Evolutionary conservation across 1,140 invertebrate species (phyloP), one percentile per base, ranked within the genome.

Genomic region (Drosophila arawakana): DNA sequence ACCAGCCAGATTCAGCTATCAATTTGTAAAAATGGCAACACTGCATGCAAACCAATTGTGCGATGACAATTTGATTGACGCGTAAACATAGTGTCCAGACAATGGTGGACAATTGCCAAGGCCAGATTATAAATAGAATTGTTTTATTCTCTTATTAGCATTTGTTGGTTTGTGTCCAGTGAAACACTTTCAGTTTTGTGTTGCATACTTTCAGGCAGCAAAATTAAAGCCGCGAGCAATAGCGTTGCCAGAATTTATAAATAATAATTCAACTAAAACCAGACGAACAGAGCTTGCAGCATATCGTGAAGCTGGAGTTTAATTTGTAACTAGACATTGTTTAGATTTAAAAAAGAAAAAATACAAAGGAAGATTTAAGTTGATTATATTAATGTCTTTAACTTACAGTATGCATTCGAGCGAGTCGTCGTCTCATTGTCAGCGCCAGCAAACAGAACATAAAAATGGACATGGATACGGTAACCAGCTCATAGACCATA

Each of bases 391-490:
- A 3, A 41, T n/a, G 11, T 13, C 15, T 7, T 46, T 0, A 0
- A 72, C 81, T 73, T 4, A 85, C 81, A 75, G 34, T 62, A 30
- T 86, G 75, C 7, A 85, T 13, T 35, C 47, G 69, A 1, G 7
- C 3, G 0, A 85, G 13, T 5, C 81, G 61, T 2, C 75, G 44
- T 10, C 85, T 71, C 0, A 81, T 39, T 7, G 81, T 73, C 7
- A 72, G 35, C 1, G 68, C 70, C 30, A 85, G 41, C 13, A 86
- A n/a, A 13, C 78, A 81, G 7, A 81, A 85, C 60, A 86, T 65
- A 15, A 58, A 71, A 15, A 86, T 80, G 1, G 76, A 73, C 4
- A 88, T 54, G 3, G 83, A 76, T 11, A 68, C 30, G 6, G 54
- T 68, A 13, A 86, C 0, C 0, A 86, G 72, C 18, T 86, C 82